Base-by-base conservation (phyloP, 1,140 invertebrate genomes). In the Papilio dardanus region DNA sequence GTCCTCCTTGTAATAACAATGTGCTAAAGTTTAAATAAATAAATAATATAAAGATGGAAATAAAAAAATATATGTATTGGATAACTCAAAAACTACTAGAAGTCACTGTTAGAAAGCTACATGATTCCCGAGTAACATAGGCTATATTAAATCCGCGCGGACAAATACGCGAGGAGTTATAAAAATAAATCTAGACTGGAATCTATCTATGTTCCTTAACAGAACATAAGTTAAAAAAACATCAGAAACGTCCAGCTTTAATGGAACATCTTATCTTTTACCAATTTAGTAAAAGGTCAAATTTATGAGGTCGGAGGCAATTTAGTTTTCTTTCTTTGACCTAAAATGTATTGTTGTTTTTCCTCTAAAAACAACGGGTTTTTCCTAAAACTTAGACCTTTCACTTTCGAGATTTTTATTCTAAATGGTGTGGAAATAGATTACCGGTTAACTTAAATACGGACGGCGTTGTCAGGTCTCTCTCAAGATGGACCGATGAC, bases 221-320 rank as follows among this genome's bases (percentile, higher is more conserved):
- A 54, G 54, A 58, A 58, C 54, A 58, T 24, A 58, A 58, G 54
- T 58, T 28, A 28, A 3, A 58, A 58, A 58, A 58, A 58, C 19
- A 58, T 58, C 8, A 58, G n/a, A 24, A 24, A 24, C 54, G 24
- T 3, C 50, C 50, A 19, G 21, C 54, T 58, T 58, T 24, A 58
- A 58, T 58, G 54, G 54, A 58, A 58, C 54, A 10, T 58, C 54
- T 58, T 58, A 58, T 58, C 54, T 58, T 58, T 58, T 58, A 28
- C 54, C 54, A 58, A 58, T 58, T 58, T 58, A 21, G 21, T 10
- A 24, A 58, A 58, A 24, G 54, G 54, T 58, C 54, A 58, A 58
- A 58, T 58, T 58, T 58, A 58, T 28, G 54, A 58, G 8, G 10
- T 58, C 16, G 54, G 12, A 28, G 3, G 54, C 21, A 24, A 58